Base-by-base conservation (phyloP, 2,888 invertebrate species). In the Seira musarum region DNA sequence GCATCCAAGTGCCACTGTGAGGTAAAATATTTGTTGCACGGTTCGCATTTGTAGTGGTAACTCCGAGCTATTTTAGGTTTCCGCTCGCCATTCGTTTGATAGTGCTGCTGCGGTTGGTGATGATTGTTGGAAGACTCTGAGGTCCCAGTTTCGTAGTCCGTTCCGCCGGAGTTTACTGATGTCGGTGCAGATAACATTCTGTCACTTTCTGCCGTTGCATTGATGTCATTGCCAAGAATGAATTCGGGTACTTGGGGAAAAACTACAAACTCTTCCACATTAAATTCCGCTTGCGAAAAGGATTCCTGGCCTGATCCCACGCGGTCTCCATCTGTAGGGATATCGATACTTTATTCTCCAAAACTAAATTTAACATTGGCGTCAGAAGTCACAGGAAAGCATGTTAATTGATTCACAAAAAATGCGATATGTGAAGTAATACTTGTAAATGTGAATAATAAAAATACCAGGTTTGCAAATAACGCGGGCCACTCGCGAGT, bases 201-300 rank as follows among this genome's bases (percentile, higher is more conserved):
- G 25, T 81, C 81, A 0, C 72, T 76, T 19, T 81, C 76, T 8
- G 71, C 81, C 6, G 76, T 77, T 21, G 80, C 74, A 22, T 74
- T 77, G 15, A 82, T 72, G 40, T 82, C 82, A 24, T 77, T 73
- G 40, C 82, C 82, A 17, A 82, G 21, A 22, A 82, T 79, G 68
- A 82, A 82, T 25, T 82, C 82, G 6, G 82, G 82, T 57, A 82
- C 82, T 60, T 79, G 82, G 22, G 82, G 82, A 71, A 82, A 82
- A 61, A 82, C 82, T 6, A 82, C 82, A 24, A 82, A 82, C 67
- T 82, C 82, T 64, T 82, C 82, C 8, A 82, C 82, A 25, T 82
- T 79, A 49, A 82, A 82, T 46, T 82, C 82, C 6, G 82, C 73
- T 60, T 82, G 82, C 19, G 74, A 70, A 40, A 80, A 80, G 30